Evolutionary conservation across 2,797 vertebrate genomes (phyloP).

Genomic region (Cetoscarus ocellatus): DNA sequence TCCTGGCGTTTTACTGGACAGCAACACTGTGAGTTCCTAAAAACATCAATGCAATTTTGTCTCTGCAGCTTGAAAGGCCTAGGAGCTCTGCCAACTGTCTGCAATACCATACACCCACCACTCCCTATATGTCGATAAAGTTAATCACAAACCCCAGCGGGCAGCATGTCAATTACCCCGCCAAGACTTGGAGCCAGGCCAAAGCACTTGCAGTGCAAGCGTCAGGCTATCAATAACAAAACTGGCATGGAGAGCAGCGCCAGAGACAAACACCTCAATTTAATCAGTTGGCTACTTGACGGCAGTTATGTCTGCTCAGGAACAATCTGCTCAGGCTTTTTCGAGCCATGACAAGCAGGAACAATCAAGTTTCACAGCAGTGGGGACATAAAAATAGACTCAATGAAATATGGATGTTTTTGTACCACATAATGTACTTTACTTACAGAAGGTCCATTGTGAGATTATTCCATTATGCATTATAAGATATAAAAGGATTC

Average conservation of each 20-base stretch:
- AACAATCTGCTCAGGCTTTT: conserved; percentile 29
- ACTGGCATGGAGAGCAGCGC: conserved; percentile 42
- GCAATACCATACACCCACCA: conserved; percentile 20
- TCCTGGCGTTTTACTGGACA: conserved; percentile 33
- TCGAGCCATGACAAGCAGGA: neutral
- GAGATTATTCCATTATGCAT: neutral
- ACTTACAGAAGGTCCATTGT: neutral
- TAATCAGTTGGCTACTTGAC: conserved; percentile 39
- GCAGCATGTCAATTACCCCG: conserved; percentile 68
- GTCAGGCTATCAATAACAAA: conserved; percentile 65
- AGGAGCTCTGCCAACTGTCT: conserved; percentile 46
- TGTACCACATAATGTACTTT: neutral
- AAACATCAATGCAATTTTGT: conserved; percentile 53
- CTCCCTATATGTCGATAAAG: conserved; percentile 65
- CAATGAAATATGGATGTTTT: neutral
- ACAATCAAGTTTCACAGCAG: conserved; percentile 9
- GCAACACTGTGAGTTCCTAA: neutral
- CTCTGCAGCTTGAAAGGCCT: conserved; percentile 41
- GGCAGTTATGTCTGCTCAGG: conserved; percentile 16
- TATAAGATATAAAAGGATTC: neutral
- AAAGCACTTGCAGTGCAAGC: conserved; percentile 39
- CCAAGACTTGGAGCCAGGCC: conserved; percentile 43
- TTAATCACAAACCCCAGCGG: conserved; percentile 70
- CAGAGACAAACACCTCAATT: conserved; percentile 50
- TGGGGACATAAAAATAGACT: neutral